These are phyloP conservation scores for Thunnus thynnus DNA, from an alignment of 2,113 vertebrate species.

Conservation along the genomic window DNA sequence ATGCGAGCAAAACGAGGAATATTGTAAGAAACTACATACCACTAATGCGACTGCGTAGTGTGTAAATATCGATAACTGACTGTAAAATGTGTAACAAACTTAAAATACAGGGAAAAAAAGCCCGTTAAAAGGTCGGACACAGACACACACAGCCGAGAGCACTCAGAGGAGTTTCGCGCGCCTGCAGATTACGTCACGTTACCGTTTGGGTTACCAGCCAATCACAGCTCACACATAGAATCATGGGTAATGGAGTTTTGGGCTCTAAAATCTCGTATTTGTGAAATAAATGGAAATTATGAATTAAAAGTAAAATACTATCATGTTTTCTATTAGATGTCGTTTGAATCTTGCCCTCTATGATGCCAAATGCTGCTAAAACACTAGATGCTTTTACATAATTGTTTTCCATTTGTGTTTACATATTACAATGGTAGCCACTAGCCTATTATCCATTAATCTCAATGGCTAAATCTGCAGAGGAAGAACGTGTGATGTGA, in stretches of 20 bases:
- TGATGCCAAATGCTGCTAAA: no score
- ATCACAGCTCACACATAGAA: slow-evolving; percentile 1
- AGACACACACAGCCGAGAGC: accelerated
- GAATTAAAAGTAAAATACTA: neutral
- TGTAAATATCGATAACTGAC: accelerated
- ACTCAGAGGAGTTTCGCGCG: slow-evolving; percentile 57
- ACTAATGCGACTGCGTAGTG: accelerated
- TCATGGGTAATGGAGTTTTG: slow-evolving; percentile 73
- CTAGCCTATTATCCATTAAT: neutral
- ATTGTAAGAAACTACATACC: accelerated
- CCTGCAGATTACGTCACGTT: slow-evolving; percentile 37
- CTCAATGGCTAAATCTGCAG: neutral
- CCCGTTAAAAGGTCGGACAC: neutral
- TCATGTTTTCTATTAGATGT: no score
- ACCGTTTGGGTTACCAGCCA: slow-evolving; percentile 10
- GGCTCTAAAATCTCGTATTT: accelerated
- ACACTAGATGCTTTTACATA: no score
- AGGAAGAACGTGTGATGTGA: neutral
- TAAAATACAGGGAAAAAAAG: neutral
- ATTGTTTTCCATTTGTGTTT: no score
- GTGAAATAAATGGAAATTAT: neutral
- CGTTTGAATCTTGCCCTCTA: neutral
- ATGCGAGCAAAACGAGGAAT: accelerated
- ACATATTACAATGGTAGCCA: no score
- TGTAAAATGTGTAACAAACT: neutral